Conservation (phyloP, 2,797 vertebrate species). For the Cygnus olor region DNA sequence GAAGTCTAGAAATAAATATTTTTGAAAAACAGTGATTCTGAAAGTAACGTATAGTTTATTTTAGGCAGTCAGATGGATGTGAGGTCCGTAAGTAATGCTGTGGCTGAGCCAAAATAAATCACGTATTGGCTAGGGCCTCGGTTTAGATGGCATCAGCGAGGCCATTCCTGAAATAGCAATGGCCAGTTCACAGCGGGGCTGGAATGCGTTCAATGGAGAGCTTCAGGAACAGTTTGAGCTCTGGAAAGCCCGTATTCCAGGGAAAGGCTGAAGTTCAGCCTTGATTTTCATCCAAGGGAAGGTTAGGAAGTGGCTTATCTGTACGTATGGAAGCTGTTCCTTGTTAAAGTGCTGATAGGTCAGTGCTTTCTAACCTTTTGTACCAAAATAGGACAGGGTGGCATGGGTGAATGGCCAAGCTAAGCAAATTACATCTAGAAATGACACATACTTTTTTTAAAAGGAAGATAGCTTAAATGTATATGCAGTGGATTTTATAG, state of each 20-base stretch:
- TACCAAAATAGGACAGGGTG: background rate
- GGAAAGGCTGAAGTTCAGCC: background rate
- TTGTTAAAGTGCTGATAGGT: background rate
- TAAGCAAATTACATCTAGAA: background rate
- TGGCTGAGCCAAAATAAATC: background rate
- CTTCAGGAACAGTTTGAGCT: background rate
- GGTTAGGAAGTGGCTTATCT: background rate
- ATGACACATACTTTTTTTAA: background rate
- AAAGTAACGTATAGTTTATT: background rate
- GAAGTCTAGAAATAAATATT: background rate
- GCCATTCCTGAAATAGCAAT: fast-evolving
- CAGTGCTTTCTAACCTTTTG: background rate
- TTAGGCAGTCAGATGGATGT: background rate
- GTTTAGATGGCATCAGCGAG: background rate
- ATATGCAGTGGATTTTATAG: background rate
- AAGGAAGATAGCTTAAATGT: background rate
- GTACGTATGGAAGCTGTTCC: background rate
- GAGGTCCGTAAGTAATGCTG: background rate
- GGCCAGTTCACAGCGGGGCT: background rate
- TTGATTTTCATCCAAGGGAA: background rate
- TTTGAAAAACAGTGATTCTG: background rate
- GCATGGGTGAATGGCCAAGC: background rate
- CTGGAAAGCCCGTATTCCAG: background rate
- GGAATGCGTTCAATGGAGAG: background rate
- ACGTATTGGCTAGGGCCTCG: background rate